Conservation (phyloP, 2,113 vertebrate species). For the Forbesichthys papilliferus region DNA sequence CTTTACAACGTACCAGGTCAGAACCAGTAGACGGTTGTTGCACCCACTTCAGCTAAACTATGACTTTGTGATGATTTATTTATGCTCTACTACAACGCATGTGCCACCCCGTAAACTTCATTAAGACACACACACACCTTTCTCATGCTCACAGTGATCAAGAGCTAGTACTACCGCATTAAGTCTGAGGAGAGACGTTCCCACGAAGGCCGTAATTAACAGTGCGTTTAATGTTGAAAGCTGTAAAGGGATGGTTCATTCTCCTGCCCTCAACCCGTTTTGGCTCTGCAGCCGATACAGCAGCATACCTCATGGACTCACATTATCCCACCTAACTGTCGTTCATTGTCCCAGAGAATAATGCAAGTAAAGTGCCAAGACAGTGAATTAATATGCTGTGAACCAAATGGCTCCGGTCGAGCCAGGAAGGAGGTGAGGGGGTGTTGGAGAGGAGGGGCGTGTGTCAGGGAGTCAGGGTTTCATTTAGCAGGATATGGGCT, state of each 20-base stretch:
- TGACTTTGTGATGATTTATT: conserved; percentile 54
- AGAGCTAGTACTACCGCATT: conserved; percentile 25
- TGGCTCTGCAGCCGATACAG: conserved; percentile 16
- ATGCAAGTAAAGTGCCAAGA: conserved; percentile 26
- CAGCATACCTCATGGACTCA: background rate
- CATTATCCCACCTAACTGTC: conserved; percentile 26
- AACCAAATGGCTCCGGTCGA: conserved; percentile 36
- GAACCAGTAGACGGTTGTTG: background rate
- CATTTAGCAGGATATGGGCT: background rate
- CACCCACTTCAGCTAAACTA: background rate
- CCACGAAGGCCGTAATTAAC: conserved; percentile 59
- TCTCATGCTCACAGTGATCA: conserved; percentile 35
- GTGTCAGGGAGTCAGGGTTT: background rate
- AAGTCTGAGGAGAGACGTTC: conserved; percentile 29
- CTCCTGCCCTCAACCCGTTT: conserved; percentile 12
- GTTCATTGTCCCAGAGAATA: conserved; percentile 9
- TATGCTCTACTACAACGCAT: conserved; percentile 31
- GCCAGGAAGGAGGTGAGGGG: conserved; percentile 4
- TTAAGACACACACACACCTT: conserved; percentile 10
- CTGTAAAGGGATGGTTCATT: conserved; percentile 6
- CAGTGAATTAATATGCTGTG: conserved; percentile 25
- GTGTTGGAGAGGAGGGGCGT: background rate
- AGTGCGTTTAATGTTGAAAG: conserved; percentile 41
- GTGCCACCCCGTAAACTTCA: conserved; percentile 16
- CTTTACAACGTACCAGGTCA: background rate